Conservation (phyloP, 1,140 invertebrate species). For the Eriocheir sinensis region DNA sequence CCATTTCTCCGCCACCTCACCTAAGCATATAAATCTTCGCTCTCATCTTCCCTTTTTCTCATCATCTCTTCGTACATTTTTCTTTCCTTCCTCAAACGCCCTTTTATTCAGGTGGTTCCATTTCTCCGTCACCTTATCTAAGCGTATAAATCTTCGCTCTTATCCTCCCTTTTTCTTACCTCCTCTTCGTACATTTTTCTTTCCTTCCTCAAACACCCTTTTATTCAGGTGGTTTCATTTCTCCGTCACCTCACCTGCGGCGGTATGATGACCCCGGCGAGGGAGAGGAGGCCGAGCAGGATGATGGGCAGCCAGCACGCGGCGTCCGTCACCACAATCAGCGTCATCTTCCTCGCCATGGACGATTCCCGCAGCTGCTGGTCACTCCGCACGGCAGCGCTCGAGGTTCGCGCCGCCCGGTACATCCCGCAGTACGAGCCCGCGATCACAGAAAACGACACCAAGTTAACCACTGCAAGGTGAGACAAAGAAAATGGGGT, state of each 20-base stretch:
- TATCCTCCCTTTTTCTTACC: neutral
- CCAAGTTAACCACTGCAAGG: slow-evolving; percentile 82
- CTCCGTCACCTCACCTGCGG: slow-evolving; percentile 81
- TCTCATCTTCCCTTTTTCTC: too few relatives aligned
- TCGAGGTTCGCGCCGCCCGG: slow-evolving; percentile 83
- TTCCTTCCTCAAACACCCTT: neutral
- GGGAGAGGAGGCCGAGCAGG: slow-evolving; percentile 83
- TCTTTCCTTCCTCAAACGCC: too few relatives aligned
- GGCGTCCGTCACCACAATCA: slow-evolving; percentile 85
- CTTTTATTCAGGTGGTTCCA: too few relatives aligned
- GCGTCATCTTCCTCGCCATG: slow-evolving; percentile 84
- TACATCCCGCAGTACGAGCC: slow-evolving; percentile 85
- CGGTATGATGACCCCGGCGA: slow-evolving; percentile 83
- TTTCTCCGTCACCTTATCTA: too few relatives aligned
- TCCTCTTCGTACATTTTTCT: neutral
- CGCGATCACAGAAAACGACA: slow-evolving; percentile 84
- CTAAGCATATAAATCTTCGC: too few relatives aligned
- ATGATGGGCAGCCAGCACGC: slow-evolving; percentile 85
- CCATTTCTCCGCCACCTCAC: too few relatives aligned
- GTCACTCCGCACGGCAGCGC: slow-evolving; percentile 81
- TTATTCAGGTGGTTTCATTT: neutral
- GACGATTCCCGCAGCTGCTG: slow-evolving; percentile 80
- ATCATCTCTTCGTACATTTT: too few relatives aligned
- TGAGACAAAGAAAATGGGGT: too few relatives aligned
- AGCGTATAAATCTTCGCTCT: too few relatives aligned